Percentiles rank a stretch among this genome's conserved stretches.
Conservation (phyloP, 2,797 vertebrate genomes). For the Onychomys arenicola region DNA sequence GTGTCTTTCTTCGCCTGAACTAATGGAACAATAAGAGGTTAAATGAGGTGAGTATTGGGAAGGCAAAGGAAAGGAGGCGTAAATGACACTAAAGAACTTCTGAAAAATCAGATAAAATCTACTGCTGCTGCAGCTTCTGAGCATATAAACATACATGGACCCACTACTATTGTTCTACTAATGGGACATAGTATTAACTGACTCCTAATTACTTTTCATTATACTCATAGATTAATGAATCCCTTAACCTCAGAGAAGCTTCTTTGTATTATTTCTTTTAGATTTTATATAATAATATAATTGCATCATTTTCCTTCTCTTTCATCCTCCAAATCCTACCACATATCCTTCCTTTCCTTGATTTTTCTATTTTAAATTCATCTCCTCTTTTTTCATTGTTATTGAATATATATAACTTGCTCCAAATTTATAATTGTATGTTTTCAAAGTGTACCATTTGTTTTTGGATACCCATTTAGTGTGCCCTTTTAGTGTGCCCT, state of each 20-base stretch:
- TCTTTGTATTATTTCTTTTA: neutral
- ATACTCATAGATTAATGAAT: neutral
- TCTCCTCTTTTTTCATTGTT: neutral
- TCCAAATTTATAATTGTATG: neutral
- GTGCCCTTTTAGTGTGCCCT: neutral
- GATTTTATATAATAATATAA: neutral
- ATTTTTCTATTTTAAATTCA: neutral
- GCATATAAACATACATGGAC: too few species aligned
- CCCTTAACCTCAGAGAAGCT: neutral
- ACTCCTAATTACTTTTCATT: neutral
- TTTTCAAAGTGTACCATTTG: neutral
- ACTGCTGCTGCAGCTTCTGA: neutral
- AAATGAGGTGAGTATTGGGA: neutral
- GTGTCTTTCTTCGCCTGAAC: neutral
- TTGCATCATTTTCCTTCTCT: neutral
- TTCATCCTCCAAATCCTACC: neutral
- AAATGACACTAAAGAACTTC: neutral
- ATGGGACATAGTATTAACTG: neutral
- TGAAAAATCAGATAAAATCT: neutral
- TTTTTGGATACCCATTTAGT: neutral
- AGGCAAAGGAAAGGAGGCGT: neutral
- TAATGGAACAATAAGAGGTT: neutral
- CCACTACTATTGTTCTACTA: neutral
- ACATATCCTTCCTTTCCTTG: neutral
- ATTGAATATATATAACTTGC: neutral